Evolutionary conservation across 2,113 vertebrate genomes (phyloP), one percentile per base, ranked within the genome.

Genomic region (Cebidichthys violaceus): DNA sequence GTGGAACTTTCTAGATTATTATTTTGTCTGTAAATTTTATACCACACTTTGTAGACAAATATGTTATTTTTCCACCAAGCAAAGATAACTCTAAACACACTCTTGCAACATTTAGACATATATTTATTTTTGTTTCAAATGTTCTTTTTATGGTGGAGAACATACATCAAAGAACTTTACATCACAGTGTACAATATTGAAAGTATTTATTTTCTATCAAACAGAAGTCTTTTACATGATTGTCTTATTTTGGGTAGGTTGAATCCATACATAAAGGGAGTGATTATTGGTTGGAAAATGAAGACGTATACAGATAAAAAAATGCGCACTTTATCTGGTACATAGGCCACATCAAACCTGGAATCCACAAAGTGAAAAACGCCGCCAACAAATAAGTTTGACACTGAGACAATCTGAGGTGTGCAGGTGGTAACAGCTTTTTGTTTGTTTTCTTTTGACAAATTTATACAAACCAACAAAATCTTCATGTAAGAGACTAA

Each of bases 381-480:
- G 22, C n/a, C 35, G 22, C 79, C 79, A 1, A 76, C 31, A 62
- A 85, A 82, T 43, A 85, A 2, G 43, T 88, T 84, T 17, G 74
- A 77, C 33, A 88, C 15, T 2, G 86, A 81, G 52, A 88, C 13
- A 35, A 88, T 77, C 62, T 88, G 86, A 50, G 86, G 86, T 2
- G 70, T 35, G 33, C 82, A 84, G 27, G 86, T 88, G 4, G 24
- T 70, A 29, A 88, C 0, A 4, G 82, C 86, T 61, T 88, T 88
- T 13, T 77, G 69, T 20, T 31, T 81, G 69, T 66, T 81, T 72
- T 84, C 82, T 57, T 60, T 73, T 1, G 82, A 61, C 0, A 70
- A 67, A 2, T 59, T 59, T 4, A 81, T 65, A 70, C 78, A 84
- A 73, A 82, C 75, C 2, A 7, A 2, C 20, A 84, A 39, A 50